Evolutionary conservation across 2,888 invertebrate species (phyloP).

Genomic region (Phyllotreta cruciferae): DNA sequence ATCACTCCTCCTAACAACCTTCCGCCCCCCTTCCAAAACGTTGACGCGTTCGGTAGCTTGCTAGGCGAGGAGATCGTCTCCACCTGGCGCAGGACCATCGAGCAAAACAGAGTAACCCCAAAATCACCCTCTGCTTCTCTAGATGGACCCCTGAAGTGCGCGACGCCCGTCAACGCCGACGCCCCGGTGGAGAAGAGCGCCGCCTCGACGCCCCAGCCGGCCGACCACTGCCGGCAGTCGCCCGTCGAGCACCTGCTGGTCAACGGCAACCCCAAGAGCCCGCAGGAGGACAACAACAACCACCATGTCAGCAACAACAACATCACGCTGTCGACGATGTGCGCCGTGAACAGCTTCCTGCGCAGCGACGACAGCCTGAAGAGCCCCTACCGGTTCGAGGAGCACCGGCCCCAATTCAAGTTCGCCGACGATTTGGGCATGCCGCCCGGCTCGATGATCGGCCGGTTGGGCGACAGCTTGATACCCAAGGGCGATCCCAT

Average conservation of each 20-base stretch:
- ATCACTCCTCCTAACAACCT: conserved; percentile 60
- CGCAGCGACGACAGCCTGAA: conserved; percentile 63
- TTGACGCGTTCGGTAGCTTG: conserved; percentile 75
- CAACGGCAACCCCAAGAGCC: conserved; percentile 64
- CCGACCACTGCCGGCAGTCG: conserved; percentile 51
- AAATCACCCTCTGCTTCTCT: conserved; percentile 49
- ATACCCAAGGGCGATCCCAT: conserved; percentile 93
- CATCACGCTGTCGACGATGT: conserved; percentile 62
- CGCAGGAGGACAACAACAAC: conserved; percentile 60
- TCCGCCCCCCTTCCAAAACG: conserved; percentile 69
- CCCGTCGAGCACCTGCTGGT: conserved; percentile 52
- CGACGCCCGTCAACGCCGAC: conserved; percentile 60
- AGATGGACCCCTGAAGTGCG: conserved; percentile 57
- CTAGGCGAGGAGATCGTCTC: conserved; percentile 85
- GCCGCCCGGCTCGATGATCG: conserved; percentile 83
- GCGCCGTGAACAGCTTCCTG: conserved; percentile 58
- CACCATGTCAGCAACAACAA: conserved; percentile 64
- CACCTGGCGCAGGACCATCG: conserved; percentile 77
- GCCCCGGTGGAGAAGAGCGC: conserved; percentile 55
- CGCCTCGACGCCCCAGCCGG: conserved; percentile 63
- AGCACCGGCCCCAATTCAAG: conserved; percentile 79
- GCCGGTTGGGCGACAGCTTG: conserved; percentile 85
- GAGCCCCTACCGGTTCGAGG: conserved; percentile 81
- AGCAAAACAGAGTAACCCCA: conserved; percentile 58
- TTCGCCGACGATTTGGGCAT: conserved; percentile 84